Evolutionary conservation across 2,113 vertebrate genomes (phyloP), one percentile per base, ranked within the genome.

Genomic region (Lontra canadensis): DNA sequence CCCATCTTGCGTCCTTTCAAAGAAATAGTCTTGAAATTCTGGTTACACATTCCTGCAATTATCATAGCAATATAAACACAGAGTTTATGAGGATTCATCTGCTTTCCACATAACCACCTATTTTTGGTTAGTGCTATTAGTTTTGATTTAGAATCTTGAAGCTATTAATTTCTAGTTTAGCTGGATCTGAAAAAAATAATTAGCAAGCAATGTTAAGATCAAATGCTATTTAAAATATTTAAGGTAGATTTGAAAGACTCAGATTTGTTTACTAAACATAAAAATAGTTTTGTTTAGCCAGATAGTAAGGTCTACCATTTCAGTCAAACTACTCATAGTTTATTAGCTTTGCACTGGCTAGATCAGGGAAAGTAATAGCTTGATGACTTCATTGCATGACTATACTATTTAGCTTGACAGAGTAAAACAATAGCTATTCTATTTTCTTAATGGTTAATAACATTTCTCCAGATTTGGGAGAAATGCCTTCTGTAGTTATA

Each of bases 11-110:
- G 4, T 39, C 1, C 15, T 74, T 81, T 42, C 14, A 59, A 52
- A 69, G 47, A 80, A 49, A 49, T 20, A 11, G 82, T 31, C 18
- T 69, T 47, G 4, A 26, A 34, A 25, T 36, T 21, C 3, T 65
- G 4, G 2, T 21, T 21, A 42, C 4, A 3, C 2, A 1, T 85
- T 7, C 11, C 4, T 17, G 4, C 1, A 34, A 44, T 47, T 20
- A 57, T 49, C 31, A 69, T 1, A 73, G 5, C 6, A 36, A 39
- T 12, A 42, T 34, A 23, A 78, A 76, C 4, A 34, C 15, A 36
- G 18, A 87, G 2, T 29, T 63, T 2, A 42, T 26, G 21, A 91
- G 4, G 1, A 79, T 6, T 85, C 15, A 2, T 31, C 4, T 2
- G 34, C 11, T 61, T 74, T 69, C 34, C 4, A 47, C 17, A 39